phyloP scores from a whole-genome alignment of 2,888 invertebrate genomes.

The Drosophila pegasa region DNA sequence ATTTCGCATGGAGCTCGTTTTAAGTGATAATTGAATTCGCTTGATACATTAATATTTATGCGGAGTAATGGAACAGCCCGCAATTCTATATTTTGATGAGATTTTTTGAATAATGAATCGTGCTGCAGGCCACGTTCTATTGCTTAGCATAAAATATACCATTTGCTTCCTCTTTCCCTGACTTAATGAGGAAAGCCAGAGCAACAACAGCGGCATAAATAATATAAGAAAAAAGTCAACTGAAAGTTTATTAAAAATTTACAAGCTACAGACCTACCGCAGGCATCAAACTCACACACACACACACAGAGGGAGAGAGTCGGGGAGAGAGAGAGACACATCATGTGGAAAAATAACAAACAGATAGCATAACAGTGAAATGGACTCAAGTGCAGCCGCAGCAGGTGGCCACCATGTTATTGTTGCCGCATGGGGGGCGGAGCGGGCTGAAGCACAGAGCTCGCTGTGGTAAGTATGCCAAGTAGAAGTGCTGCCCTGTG shows the following conservation, averaged over 20 bases:
- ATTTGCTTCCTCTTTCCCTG: constrained; percentile 15
- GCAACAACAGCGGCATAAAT: constrained; percentile 19
- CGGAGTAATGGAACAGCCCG: constrained; percentile 8
- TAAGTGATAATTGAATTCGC: constrained; percentile 31
- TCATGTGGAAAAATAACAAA: constrained; percentile 50
- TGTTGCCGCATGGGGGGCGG: constrained; percentile 36
- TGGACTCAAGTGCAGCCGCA: constrained; percentile 79
- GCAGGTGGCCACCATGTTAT: constrained; percentile 76
- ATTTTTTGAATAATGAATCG: constrained; percentile 47
- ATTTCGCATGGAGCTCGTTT: constrained; percentile 4
- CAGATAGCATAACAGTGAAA: constrained; percentile 63
- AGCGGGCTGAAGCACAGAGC: constrained; percentile 17
- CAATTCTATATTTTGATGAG: constrained; percentile 33
- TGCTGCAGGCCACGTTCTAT: background rate
- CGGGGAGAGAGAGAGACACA: constrained; percentile 1
- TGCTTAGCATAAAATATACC: constrained; percentile 9
- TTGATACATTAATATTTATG: constrained; percentile 53
- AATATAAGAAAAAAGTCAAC: constrained; percentile 48
- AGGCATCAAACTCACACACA: constrained; percentile 36
- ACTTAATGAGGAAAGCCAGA: constrained; percentile 42
- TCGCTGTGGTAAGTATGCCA: constrained; percentile 8
- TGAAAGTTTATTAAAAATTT: constrained; percentile 75
- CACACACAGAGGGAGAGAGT: constrained; percentile 11
- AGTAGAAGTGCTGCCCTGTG: background rate
- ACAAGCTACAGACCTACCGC: constrained; percentile 51